Base-by-base conservation (phyloP, 2,797 vertebrate species). In the Distichodus sexfasciatus region DNA sequence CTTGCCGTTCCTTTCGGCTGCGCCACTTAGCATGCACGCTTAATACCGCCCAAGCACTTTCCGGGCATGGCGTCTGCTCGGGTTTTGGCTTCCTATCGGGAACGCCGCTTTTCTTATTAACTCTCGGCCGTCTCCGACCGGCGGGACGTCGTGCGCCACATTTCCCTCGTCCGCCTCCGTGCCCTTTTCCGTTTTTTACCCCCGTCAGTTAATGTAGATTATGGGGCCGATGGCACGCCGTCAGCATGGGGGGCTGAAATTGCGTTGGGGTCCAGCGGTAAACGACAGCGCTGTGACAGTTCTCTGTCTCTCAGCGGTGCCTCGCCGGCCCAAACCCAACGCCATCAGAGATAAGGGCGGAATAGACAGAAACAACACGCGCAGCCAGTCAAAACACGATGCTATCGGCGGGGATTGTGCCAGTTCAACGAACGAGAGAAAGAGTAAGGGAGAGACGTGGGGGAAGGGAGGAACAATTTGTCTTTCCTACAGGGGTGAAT, bases 361-460 rank as follows among this genome's bases (percentile, higher is more conserved):
- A 69, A 73, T 40, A 71, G 74, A 76, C 75, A 57, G 69, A 77
- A 72, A 77, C 78, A 79, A 78, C 73, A 57, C 71, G 41, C 53
- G 28, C 73, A 66, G 59, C 46, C 78, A 81, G 82, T 80, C 82
- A 76, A 72, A 82, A 79, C 80, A 78, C 28, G 41, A 82, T 84
- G 60, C 9, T 81, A 84, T 84, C 82, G 61, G 53, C 10, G 29
- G 19, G 46, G 66, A 65, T 64, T 58, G 57, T 54, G 51, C 62
- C 58, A 24, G 48, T 66, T 71, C 67, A 63, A 51, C 62, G 33
- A 24, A 61, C 66, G 46, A 46, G 28, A 47, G 33, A 58, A 33
- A 54, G 41, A 14, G 59, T 35, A 44, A 61, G 43, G 47, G 15
- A 51, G 57, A 48, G 62, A 40, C 19, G 15, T 26, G 51, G 55